Evolutionary conservation across 2,797 vertebrate species (phyloP).

Genomic region (Girardinus metallicus): DNA sequence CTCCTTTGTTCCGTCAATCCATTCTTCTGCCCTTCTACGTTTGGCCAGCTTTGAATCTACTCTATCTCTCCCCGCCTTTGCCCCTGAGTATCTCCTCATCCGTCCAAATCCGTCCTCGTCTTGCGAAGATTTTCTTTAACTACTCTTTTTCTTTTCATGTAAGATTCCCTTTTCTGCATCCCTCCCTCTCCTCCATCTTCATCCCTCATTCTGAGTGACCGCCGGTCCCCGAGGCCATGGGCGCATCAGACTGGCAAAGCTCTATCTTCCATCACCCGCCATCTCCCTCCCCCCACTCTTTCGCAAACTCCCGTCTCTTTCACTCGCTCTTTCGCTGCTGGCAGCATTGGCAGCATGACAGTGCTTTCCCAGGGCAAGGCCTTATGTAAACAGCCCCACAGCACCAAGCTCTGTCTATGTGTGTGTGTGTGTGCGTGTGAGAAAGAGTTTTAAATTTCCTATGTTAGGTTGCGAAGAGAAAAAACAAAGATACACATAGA

Average conservation of each 20-base stretch:
- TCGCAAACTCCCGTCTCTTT: slow-evolving; percentile 63
- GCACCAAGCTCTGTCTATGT: slow-evolving; percentile 55
- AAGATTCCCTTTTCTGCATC: slow-evolving; percentile 65
- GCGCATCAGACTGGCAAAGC: slow-evolving; percentile 75
- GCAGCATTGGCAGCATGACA: slow-evolving; percentile 77
- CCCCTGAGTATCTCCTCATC: slow-evolving; percentile 52
- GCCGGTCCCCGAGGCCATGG: slow-evolving; percentile 69
- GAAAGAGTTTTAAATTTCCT: slow-evolving; percentile 49
- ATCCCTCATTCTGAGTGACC: slow-evolving; percentile 81
- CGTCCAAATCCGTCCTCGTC: slow-evolving; percentile 62
- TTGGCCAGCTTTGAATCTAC: slow-evolving; percentile 65
- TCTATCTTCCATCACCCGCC: slow-evolving; percentile 73
- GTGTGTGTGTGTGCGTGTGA: slow-evolving; percentile 39
- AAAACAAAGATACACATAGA: slow-evolving; percentile 51
- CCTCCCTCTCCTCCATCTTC: slow-evolving; percentile 68
- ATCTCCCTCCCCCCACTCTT: slow-evolving; percentile 26
- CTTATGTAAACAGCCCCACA: slow-evolving; percentile 81
- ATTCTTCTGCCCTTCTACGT: slow-evolving; percentile 66
- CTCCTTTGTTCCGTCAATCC: slow-evolving; percentile 67
- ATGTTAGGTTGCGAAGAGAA: slow-evolving; percentile 16
- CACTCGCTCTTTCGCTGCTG: slow-evolving; percentile 70
- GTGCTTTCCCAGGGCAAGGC: slow-evolving; percentile 80
- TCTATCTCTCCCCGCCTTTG: slow-evolving; percentile 15
- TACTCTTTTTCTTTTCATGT: slow-evolving; percentile 69
- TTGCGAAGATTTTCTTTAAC: slow-evolving; percentile 62